Conservation (phyloP, 2,797 vertebrate genomes). For the Mycteria americana region DNA sequence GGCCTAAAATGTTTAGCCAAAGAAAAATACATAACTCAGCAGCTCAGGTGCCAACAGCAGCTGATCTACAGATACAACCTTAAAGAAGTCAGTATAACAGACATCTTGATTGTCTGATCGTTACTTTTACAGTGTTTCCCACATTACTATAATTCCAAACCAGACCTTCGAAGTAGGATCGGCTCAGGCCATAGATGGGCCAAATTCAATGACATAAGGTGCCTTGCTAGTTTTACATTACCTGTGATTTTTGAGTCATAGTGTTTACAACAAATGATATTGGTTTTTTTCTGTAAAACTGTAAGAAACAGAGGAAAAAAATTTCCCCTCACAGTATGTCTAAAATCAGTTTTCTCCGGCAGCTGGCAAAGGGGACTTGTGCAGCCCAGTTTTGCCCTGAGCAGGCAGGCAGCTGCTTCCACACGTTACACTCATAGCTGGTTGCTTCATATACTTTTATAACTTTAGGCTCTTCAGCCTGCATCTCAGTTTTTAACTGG, state of each 20-base stretch:
- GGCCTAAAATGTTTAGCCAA: not conserved
- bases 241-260: not conserved
- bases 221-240: not conserved
- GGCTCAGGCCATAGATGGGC: not conserved
- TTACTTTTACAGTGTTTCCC: not conserved
- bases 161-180: not conserved
- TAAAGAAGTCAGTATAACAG: not conserved
- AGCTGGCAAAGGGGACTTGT: not conserved
- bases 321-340: not conserved
- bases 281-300: not conserved
- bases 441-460: not conserved
- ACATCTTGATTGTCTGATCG: not conserved
- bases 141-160: not conserved
- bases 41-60: not conserved
- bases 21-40: not conserved
- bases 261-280: rapidly evolving
- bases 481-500: not conserved
- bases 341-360: not conserved
- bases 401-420: not conserved
- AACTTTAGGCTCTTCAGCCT: not conserved
- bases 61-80: not conserved
- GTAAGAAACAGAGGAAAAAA: not conserved
- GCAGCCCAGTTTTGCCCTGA: not conserved
- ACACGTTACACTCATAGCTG: not conserved
- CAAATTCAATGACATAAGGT: not conserved